Conservation (phyloP, 1,140 invertebrate genomes). For the Ceratoteleas bidentatus region DNA sequence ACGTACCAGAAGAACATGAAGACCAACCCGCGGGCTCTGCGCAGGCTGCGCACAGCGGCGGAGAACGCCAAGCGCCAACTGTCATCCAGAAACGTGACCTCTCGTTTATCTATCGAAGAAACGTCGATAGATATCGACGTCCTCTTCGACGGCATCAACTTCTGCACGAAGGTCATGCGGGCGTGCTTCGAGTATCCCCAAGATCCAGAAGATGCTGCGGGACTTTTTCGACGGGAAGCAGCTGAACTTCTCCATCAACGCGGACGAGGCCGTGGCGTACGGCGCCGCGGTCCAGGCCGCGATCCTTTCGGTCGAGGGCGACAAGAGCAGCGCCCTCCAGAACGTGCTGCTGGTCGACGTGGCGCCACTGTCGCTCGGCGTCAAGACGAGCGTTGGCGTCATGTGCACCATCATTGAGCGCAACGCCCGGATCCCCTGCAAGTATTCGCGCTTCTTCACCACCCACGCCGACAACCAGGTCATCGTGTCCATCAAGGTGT, state of each 20-base stretch:
- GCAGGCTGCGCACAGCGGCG: conserved; percentile 85
- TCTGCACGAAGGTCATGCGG: conserved; percentile 83
- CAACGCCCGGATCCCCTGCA: conserved; percentile 85
- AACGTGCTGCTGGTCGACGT: conserved; percentile 89
- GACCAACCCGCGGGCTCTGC: conserved; percentile 79
- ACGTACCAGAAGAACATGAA: conserved; percentile 81
- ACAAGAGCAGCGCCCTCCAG: conserved; percentile 82
- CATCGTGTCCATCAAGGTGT: conserved; percentile 83
- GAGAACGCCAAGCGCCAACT: conserved; percentile 84
- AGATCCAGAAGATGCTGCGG: conserved; percentile 84
- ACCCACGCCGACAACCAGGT: conserved; percentile 87
- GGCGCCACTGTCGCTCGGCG: conserved; percentile 84
- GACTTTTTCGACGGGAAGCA: conserved; percentile 85
- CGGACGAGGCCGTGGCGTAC: conserved; percentile 86
- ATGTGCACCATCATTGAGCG: conserved; percentile 84
- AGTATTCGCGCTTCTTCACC: conserved; percentile 85
- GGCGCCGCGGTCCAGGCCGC: conserved; percentile 86
- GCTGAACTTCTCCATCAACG: conserved; percentile 86
- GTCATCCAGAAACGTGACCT: conserved; percentile 82
- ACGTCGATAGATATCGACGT: conserved; percentile 84
- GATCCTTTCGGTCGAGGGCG: conserved; percentile 82
- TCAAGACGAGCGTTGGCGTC: conserved; percentile 83
- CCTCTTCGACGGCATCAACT: conserved; percentile 83
- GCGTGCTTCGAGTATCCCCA: conserved; percentile 85
- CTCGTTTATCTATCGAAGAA: no score